Percentiles rank a stretch among this genome's conserved stretches.
These are phyloP conservation scores for Gasterosteus aculeatus DNA, from an alignment of 2,113 vertebrate genomes.

Conservation along the genomic window DNA sequence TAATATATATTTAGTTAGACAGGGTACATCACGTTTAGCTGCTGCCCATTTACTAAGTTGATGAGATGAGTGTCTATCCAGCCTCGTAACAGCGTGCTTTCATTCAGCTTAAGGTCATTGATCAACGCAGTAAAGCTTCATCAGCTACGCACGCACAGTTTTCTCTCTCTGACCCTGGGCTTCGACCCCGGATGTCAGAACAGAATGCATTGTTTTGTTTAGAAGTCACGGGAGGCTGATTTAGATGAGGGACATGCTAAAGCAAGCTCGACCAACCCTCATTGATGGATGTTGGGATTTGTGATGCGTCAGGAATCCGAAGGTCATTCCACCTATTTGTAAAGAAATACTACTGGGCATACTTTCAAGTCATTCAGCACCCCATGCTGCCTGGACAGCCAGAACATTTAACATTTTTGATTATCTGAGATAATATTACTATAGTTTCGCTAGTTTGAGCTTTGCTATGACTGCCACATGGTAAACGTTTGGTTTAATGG, in stretches of 20 bases:
- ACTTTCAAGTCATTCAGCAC: not conserved
- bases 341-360: not conserved
- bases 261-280: not conserved
- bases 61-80: not conserved
- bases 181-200: not conserved
- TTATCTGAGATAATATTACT: constrained; percentile 5
- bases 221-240: not conserved
- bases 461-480: not conserved
- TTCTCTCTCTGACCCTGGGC: not conserved
- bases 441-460: not conserved
- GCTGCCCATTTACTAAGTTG: not conserved
- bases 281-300: not conserved
- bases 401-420: not conserved
- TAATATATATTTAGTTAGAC: not conserved
- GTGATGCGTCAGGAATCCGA: not conserved
- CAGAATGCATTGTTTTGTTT: not conserved
- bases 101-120: constrained; percentile 16
- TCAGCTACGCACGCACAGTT: not conserved
- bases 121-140: constrained; percentile 15
- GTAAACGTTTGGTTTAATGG: not conserved
- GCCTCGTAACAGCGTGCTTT: not conserved
- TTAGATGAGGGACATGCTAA: not conserved
- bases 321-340: not conserved
- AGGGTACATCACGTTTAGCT: not conserved
- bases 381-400: not conserved